Evolutionary conservation across 2,888 invertebrate species (phyloP).

Genomic region (Thereva unica): DNA sequence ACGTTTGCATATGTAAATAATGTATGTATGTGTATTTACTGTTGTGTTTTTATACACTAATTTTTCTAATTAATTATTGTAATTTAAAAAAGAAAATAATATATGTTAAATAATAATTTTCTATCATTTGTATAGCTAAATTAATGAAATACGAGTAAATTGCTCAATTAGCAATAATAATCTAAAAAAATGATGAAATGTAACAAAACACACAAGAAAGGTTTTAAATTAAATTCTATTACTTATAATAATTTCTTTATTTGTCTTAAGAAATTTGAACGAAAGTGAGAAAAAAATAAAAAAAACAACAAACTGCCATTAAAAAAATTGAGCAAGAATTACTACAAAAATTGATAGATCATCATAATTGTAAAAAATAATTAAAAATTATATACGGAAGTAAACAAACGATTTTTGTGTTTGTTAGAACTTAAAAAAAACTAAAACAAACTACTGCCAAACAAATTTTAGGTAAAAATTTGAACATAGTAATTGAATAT

Average conservation of each 20-base stretch:
- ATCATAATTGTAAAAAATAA: constrained; percentile 32
- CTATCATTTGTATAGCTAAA: constrained; percentile 32
- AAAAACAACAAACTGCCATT: constrained; percentile 32
- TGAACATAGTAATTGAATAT: constrained; percentile 32
- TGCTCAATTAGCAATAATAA: constrained; percentile 42
- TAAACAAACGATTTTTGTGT: constrained; percentile 35
- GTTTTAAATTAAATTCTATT: constrained; percentile 16
- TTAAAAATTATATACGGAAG: constrained; percentile 30
- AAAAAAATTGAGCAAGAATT: constrained; percentile 31
- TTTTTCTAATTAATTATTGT: constrained; percentile 29
- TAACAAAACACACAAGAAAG: constrained; percentile 1
- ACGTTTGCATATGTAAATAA: constrained; percentile 24
- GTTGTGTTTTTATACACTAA: constrained; percentile 29
- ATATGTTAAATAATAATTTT: constrained; percentile 14
- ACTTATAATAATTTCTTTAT: too few species aligned
- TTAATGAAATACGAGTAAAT: constrained; percentile 32
- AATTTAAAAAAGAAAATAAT: constrained; percentile 13
- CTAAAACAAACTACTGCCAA: constrained; percentile 28
- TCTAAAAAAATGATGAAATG: constrained; percentile 22
- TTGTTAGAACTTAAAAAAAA: constrained; percentile 23
- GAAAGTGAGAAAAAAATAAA: constrained; percentile 15
- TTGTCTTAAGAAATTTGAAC: constrained; percentile 4
- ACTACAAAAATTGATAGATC: constrained; percentile 27
- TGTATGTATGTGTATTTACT: constrained; percentile 34
- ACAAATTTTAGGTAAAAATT: constrained; percentile 32